Conservation (phyloP, 2,113 vertebrate species). For the Neodon shergylaensis region DNA sequence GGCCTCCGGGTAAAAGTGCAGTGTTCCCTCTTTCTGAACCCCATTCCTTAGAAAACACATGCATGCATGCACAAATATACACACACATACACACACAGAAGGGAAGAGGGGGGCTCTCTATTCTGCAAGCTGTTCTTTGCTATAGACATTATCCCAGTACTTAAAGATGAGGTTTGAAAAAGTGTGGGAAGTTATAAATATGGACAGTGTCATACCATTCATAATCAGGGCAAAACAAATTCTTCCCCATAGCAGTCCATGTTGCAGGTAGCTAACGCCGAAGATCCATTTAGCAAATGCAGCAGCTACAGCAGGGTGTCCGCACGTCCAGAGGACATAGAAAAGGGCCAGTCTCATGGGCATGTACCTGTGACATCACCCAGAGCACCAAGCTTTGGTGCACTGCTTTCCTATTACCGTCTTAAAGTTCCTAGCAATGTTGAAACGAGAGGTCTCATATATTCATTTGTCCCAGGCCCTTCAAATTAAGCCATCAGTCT, state of each 20-base stretch:
- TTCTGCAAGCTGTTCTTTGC: background rate
- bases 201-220: background rate
- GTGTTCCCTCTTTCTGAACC: background rate
- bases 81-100: background rate
- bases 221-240: no score
- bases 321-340: rapidly evolving
- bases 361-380: background rate
- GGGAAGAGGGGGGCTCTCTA: background rate
- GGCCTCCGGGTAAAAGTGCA: background rate
- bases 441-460: background rate
- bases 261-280: background rate
- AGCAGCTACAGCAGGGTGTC: no score
- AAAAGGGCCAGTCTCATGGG: background rate
- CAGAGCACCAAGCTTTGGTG: background rate
- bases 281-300: background rate
- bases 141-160: background rate
- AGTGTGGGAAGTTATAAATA: background rate
- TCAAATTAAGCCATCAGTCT: background rate
- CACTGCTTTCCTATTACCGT: background rate
- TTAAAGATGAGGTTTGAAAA: background rate
- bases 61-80: background rate
- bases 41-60: background rate
- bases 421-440: background rate
- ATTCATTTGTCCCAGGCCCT: background rate
- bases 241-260: background rate